phyloP scores from a whole-genome alignment of 2,797 vertebrate genomes.

The Brotula barbata region DNA sequence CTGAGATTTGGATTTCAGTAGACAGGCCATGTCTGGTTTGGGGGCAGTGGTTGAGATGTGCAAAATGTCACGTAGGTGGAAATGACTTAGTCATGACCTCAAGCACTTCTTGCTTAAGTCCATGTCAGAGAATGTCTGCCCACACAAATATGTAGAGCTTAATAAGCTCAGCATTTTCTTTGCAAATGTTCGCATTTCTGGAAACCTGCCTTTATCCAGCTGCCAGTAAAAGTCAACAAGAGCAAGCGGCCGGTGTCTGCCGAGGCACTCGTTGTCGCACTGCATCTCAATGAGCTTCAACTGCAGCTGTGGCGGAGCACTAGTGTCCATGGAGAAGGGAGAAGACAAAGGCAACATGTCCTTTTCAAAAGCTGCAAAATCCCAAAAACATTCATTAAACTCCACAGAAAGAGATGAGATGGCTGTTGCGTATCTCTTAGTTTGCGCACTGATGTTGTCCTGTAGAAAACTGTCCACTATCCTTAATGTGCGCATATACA shows the following conservation, averaged over 20 bases:
- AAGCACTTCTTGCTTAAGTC: too few relatives aligned
- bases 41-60: too few relatives aligned
- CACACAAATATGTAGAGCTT: constrained; percentile 18
- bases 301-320: not conserved
- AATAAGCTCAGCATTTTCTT: constrained; percentile 22
- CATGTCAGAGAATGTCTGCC: too few relatives aligned
- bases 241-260: too few relatives aligned
- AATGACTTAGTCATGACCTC: too few relatives aligned
- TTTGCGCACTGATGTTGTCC: too few relatives aligned
- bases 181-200: not conserved
- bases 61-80: too few relatives aligned
- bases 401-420: constrained; percentile 10
- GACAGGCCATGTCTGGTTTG: not conserved
- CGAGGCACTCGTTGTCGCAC: constrained; percentile 6
- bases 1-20: too few relatives aligned
- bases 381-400: not conserved
- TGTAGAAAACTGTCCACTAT: too few relatives aligned
- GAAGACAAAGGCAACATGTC: constrained; percentile 3
- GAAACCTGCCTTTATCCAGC: not conserved
- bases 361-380: constrained; percentile 18
- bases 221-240: too few relatives aligned
- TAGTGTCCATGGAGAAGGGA: too few relatives aligned
- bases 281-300: constrained; percentile 35
- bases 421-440: constrained; percentile 6
- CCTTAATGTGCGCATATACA: too few relatives aligned